These are phyloP conservation scores for Champsocephalus esox DNA, from an alignment of 2,797 vertebrate genomes.

Conservation along the genomic window DNA sequence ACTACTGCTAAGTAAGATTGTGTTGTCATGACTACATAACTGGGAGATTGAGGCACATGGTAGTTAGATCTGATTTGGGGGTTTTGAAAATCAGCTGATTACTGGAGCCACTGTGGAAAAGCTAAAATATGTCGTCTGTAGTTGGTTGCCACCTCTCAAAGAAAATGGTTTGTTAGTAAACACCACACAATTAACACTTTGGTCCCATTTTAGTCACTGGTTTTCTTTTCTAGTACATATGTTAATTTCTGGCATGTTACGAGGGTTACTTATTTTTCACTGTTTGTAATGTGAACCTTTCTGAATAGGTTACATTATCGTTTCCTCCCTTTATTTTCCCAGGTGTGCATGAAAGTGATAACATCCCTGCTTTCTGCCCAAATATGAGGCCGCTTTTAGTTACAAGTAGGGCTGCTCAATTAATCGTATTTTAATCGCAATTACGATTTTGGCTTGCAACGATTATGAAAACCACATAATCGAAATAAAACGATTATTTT, in stretches of 20 bases:
- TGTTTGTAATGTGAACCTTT: neutral
- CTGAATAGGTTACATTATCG: neutral
- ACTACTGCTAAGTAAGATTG: neutral
- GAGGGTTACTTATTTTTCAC: neutral
- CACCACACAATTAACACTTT: neutral
- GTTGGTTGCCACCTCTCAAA: neutral
- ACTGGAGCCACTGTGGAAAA: neutral
- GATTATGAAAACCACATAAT: no score
- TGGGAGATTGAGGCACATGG: constrained; percentile 7
- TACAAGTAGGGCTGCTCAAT: neutral
- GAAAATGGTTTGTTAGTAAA: neutral
- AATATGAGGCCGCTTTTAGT: constrained; percentile 10
- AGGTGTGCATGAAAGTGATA: neutral
- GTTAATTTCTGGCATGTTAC: neutral
- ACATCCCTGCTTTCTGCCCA: neutral
- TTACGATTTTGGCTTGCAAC: no score
- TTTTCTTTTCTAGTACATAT: neutral
- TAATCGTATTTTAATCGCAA: no score
- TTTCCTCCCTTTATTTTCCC: neutral
- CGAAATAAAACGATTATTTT: no score
- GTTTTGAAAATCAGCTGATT: neutral
- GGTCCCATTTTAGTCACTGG: neutral
- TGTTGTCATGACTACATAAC: constrained; percentile 16
- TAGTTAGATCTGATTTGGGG: constrained; percentile 8
- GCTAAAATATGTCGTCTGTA: neutral